These are phyloP conservation scores for Pogonocichla stellata DNA, from an alignment of 2,113 vertebrate species.

Conservation along the genomic window DNA sequence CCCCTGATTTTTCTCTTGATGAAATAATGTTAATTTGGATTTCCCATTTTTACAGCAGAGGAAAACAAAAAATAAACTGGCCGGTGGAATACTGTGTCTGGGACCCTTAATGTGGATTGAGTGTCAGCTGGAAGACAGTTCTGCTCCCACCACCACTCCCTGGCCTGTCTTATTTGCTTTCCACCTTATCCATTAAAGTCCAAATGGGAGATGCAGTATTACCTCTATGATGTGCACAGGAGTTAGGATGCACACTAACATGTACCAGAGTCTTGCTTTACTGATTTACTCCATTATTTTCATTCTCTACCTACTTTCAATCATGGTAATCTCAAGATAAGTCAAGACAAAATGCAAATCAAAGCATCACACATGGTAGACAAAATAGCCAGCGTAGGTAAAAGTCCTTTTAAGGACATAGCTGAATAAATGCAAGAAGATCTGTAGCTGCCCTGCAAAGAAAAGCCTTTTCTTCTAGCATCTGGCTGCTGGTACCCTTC, in stretches of 20 bases:
- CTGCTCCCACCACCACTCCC: accelerated
- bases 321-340: background rate
- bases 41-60: background rate
- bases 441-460: background rate
- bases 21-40: background rate
- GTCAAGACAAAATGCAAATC: background rate
- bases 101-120: background rate
- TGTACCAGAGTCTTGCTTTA: background rate
- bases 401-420: background rate
- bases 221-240: background rate
- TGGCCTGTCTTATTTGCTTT: background rate
- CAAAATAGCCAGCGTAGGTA: background rate
- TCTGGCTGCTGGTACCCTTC: background rate
- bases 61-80: background rate
- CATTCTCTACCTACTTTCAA: background rate
- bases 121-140: background rate
- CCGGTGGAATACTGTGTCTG: accelerated
- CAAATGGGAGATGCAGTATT: background rate
- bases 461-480: background rate
- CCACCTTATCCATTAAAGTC: background rate
- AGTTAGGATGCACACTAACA: background rate
- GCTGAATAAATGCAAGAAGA: background rate
- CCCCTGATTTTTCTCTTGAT: background rate
- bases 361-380: background rate
- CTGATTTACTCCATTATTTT: background rate